Percentiles rank a stretch among this genome's conserved stretches.
Evolutionary conservation across 2,797 vertebrate species (phyloP).

Genomic region (Gobionotothen gibberifrons): DNA sequence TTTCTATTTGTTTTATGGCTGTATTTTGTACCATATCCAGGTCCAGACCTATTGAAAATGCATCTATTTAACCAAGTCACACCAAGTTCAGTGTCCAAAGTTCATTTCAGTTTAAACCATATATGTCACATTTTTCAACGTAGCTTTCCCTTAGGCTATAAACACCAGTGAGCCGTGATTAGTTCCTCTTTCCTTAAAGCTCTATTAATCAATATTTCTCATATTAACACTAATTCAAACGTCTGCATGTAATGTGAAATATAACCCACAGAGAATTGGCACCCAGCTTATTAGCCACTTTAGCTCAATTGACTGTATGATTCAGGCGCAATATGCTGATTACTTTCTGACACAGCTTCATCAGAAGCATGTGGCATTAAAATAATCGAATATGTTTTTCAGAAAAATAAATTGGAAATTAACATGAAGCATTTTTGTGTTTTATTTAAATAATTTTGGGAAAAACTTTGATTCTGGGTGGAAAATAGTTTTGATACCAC

Average conservation of each 20-base stretch:
- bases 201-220: conserved; percentile 16
- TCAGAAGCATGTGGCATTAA: too few species aligned
- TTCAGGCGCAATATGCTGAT: not conserved
- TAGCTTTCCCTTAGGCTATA: not conserved
- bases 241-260: not conserved
- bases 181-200: conserved; percentile 18
- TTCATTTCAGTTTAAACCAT: not conserved
- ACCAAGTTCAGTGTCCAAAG: not conserved
- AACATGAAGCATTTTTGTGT: too few species aligned
- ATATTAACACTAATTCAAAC: conserved; percentile 24
- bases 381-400: too few species aligned
- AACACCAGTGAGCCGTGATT: conserved; percentile 23
- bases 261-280: conserved; percentile 6
- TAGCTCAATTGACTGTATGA: not conserved
- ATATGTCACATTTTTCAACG: conserved; percentile 24
- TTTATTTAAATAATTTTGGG: too few species aligned
- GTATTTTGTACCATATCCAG: not conserved
- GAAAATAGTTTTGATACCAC: too few species aligned
- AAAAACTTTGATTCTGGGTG: too few species aligned
- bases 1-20: fast-evolving
- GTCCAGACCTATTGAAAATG: too few species aligned
- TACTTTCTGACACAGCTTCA: not conserved
- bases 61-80: not conserved
- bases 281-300: conserved; percentile 5
- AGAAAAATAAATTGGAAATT: too few species aligned